Evolutionary conservation across 2,113 vertebrate genomes (phyloP).

Genomic region (Laticauda laticaudata): DNA sequence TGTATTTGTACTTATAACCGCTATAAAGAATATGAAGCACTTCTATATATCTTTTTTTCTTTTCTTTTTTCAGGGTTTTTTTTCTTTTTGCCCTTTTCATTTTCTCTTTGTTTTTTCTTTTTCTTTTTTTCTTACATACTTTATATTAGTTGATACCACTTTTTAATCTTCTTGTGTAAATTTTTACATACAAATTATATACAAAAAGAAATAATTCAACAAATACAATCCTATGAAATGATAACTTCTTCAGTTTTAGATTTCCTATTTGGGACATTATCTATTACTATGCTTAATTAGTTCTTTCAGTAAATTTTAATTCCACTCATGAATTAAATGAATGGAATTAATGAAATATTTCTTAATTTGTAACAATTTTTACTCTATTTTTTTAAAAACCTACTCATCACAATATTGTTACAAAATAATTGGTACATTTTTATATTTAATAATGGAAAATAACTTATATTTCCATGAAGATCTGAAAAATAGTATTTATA

Average conservation of each 20-base stretch:
- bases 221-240: background rate
- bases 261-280: conserved; percentile 23
- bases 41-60: background rate
- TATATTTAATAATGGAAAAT: conserved; percentile 6
- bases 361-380: conserved; percentile 18
- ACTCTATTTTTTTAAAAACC: conserved; percentile 6
- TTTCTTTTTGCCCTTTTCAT: background rate
- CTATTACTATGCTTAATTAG: background rate
- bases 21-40: background rate
- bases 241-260: background rate
- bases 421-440: conserved; percentile 35
- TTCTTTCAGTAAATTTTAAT: conserved; percentile 44
- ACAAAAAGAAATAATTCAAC: background rate
- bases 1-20: background rate
- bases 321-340: conserved; percentile 30
- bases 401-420: conserved; percentile 40
- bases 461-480: conserved; percentile 41
- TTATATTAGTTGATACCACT: background rate
- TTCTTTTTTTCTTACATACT: background rate
- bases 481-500: background rate
- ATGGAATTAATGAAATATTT: conserved; percentile 44
- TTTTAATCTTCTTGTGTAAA: background rate
- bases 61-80: background rate
- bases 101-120: background rate
- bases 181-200: background rate